phyloP scores from a whole-genome alignment of 1,140 invertebrate genomes.

The Panagrolaimus sp. region DNA sequence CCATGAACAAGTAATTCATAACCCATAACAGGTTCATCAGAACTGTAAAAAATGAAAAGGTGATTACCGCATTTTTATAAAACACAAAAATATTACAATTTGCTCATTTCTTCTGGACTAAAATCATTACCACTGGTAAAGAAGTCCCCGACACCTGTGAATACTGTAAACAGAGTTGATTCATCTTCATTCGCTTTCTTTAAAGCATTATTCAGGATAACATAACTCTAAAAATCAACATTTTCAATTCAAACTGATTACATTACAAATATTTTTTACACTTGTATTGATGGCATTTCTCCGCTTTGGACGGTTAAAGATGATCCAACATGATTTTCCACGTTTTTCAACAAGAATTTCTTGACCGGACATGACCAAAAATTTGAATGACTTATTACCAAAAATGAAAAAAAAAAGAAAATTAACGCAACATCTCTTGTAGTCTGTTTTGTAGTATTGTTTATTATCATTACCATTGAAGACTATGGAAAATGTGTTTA shows the following conservation, averaged over 20 bases:
- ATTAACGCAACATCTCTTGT: too few species aligned
- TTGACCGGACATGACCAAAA: not conserved
- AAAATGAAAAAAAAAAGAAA: too few species aligned
- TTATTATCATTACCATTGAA: too few species aligned
- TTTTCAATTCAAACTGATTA: not conserved
- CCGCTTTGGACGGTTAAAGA: slow-evolving; percentile 20
- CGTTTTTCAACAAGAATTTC: slow-evolving; percentile 4
- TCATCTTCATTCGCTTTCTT: slow-evolving; percentile 68
- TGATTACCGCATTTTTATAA: not conserved
- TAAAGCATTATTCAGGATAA: slow-evolving; percentile 63
- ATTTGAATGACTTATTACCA: too few species aligned
- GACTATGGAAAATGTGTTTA: too few species aligned
- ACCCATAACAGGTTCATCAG: not conserved
- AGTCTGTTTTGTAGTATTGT: too few species aligned
- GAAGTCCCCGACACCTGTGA: slow-evolving; percentile 73
- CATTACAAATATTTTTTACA: slow-evolving; percentile 55
- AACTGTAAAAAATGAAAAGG: not conserved
- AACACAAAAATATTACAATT: slow-evolving; percentile 10
- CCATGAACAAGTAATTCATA: slow-evolving; percentile 69
- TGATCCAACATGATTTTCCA: slow-evolving; percentile 24
- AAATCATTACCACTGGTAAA: slow-evolving; percentile 82
- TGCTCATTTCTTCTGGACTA: slow-evolving; percentile 23
- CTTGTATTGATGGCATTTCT: slow-evolving; percentile 19
- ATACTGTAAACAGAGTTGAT: slow-evolving; percentile 66
- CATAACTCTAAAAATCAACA: slow-evolving; percentile 19